A percentile compares a stretch with the other conserved stretches of the same genome.
phyloP scores from a whole-genome alignment of 2,888 invertebrate genomes.

The Xanthorhoe spadicearia region DNA sequence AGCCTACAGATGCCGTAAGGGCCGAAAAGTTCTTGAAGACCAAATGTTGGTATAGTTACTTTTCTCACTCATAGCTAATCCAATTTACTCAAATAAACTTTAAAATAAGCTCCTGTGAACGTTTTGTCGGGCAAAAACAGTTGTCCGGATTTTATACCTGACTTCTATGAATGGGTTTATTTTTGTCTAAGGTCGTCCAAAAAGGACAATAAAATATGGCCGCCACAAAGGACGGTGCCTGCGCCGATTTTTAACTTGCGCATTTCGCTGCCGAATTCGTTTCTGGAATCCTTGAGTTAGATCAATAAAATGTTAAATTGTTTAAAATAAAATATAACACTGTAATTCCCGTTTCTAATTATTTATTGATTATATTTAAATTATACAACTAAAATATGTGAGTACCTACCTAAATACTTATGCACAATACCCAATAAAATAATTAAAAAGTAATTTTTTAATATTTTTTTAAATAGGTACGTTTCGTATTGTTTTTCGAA shows the following conservation, averaged over 20 bases:
- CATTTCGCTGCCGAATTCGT: conserved; percentile 53
- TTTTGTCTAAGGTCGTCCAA: conserved; percentile 70
- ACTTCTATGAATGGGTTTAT: conserved; percentile 78
- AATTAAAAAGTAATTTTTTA: no score
- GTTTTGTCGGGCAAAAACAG: conserved; percentile 46
- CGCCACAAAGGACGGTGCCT: conserved; percentile 75
- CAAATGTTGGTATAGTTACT: no score
- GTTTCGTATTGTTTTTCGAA: no score
- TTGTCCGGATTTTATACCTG: conserved; percentile 75
- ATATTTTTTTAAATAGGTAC: no score
- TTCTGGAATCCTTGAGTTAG: not conserved
- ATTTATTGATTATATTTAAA: not conserved
- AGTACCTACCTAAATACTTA: no score
- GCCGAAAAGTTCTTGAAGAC: no score
- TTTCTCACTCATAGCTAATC: not conserved
- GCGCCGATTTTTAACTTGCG: conserved; percentile 72
- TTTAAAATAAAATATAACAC: no score
- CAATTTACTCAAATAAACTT: conserved; percentile 12
- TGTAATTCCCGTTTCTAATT: not conserved
- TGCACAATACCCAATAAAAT: no score
- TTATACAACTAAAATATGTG: no score
- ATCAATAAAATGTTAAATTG: not conserved
- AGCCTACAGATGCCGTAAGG: no score
- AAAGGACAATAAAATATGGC: conserved; percentile 78
- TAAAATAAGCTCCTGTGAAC: conserved; percentile 25